Evolutionary conservation across 2,888 invertebrate species (phyloP), one percentile per base, ranked within the genome.

Genomic region (Cephus pygmeus): DNA sequence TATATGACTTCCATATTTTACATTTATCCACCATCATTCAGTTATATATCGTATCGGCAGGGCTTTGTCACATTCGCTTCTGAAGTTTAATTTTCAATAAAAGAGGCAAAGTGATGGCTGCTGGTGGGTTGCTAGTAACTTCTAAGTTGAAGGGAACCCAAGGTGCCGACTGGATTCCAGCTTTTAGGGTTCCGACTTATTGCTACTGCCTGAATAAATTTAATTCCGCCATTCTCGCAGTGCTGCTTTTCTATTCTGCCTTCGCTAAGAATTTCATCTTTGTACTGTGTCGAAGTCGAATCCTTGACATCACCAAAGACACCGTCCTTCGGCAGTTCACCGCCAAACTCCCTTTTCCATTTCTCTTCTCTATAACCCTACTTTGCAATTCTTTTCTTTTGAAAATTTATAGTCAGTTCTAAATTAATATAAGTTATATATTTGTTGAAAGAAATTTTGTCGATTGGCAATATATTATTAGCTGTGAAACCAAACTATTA

Each of bases 141-240:
- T 56, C 56, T 23, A 56, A 23, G 56, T 56, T 56, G 56, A 23
- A 56, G 56, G 56, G 23, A 56, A 23, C 9, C 56, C 56, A 56
- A 56, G 56, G 56, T 56, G 78, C 81, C 82, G 81, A 81, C 83
- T 83, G 85, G 85, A 89, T 88, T 88, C 88, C 86, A 82, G 84
- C 87, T 88, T 89, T 88, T 87, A 87, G 87, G 88, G 86, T 85
- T 88, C 86, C 86, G 84, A 88, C 87, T 89, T 89, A 90, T 90
- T 90, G 90, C 85, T 87, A 88, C 87, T 87, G 87, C 85, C 87
- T 89, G 90, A 90, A 90, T 90, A 90, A 90, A 90, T 90, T 90
- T 88, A 89, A 90, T 90, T 88, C 86, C 86, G 82, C 86, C 85
- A 85, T 88, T 88, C 85, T 85, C 84, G 81, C 82, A 79, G 81